Percentiles rank a stretch among this genome's conserved stretches.
Conservation (phyloP, 2,888 invertebrate species). For the Philopedon plagiatum region DNA sequence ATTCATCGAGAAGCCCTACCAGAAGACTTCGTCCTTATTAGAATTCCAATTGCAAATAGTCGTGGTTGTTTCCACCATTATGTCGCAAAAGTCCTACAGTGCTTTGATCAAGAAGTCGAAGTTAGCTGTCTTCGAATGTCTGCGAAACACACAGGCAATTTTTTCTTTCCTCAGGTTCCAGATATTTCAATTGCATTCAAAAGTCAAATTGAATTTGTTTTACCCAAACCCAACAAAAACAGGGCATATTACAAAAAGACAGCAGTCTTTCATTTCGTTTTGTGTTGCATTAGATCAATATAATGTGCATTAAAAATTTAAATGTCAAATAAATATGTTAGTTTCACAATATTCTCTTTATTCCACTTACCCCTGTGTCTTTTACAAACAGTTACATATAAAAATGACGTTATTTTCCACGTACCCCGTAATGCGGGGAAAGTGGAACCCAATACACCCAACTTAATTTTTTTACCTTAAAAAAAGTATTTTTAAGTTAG, state of each 20-base stretch:
- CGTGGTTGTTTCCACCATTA: too few relatives aligned
- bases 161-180: neutral
- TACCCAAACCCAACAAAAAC: neutral
- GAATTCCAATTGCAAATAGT: too few relatives aligned
- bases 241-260: neutral
- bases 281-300: neutral
- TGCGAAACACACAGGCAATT: neutral
- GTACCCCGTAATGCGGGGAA: neutral
- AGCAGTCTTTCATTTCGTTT: neutral
- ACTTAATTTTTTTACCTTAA: too few relatives aligned
- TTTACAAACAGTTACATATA: neutral
- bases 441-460: neutral
- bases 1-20: too few relatives aligned
- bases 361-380: neutral
- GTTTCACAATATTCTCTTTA: neutral
- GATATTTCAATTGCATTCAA: neutral
- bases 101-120: neutral
- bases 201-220: too few relatives aligned
- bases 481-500: too few relatives aligned
- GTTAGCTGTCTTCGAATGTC: neutral
- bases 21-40: too few relatives aligned
- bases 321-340: neutral
- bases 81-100: neutral
- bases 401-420: neutral
- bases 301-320: neutral